phyloP scores from a whole-genome alignment of 2,113 vertebrate genomes.

The Carassius gibelio region DNA sequence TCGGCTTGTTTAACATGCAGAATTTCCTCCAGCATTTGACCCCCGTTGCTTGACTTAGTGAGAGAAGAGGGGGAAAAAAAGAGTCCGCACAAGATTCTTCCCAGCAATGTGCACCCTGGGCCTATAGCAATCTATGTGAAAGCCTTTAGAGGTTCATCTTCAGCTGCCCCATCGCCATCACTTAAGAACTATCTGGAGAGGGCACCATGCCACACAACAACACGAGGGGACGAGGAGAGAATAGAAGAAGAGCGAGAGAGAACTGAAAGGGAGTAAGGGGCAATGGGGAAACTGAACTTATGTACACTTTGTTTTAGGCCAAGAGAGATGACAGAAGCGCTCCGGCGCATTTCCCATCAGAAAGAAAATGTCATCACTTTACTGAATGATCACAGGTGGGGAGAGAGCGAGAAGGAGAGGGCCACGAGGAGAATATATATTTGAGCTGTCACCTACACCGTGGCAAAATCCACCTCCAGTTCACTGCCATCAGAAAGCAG shows the following conservation, averaged over 20 bases:
- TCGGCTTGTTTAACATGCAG: constrained; percentile 66
- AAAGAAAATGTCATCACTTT: constrained; percentile 59
- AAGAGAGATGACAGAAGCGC: constrained; percentile 29
- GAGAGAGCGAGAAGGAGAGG: constrained; percentile 15
- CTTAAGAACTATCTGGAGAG: constrained; percentile 58
- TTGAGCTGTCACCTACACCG: constrained; percentile 22
- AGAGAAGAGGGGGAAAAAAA: constrained; percentile 31
- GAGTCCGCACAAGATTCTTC: constrained; percentile 26
- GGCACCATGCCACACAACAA: constrained; percentile 30
- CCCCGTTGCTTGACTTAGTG: constrained; percentile 52
- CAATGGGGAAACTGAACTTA: constrained; percentile 43
- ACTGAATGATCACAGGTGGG: constrained; percentile 45
- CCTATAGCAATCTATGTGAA: constrained; percentile 61
- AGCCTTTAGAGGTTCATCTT: constrained; percentile 60
- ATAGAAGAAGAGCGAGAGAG: constrained; percentile 24
- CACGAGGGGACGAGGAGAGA: neutral
- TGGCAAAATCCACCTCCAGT: constrained; percentile 4
- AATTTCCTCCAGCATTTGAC: constrained; percentile 69
- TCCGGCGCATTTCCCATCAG: constrained; percentile 6
- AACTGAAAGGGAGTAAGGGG: constrained; percentile 35
- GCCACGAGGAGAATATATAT: constrained; percentile 56
- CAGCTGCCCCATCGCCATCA: constrained; percentile 43
- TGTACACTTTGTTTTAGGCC: constrained; percentile 50
- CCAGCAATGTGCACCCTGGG: constrained; percentile 26
- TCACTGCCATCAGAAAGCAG: constrained; percentile 21